These are phyloP conservation scores for Sphinx pinastri DNA, from an alignment of 2,888 invertebrate genomes.

Conservation along the genomic window DNA sequence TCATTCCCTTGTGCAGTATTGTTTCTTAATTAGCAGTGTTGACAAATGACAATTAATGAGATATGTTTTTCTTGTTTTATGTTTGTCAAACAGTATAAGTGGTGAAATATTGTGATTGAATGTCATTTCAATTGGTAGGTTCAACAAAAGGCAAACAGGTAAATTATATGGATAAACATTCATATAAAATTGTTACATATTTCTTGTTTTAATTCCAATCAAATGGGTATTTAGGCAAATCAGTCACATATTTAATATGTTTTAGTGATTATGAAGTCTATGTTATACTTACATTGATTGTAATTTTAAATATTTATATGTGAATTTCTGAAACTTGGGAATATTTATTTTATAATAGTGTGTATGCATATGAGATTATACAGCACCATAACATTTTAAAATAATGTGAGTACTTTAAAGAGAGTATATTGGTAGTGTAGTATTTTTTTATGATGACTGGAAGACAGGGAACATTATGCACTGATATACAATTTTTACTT, in stretches of 20 bases:
- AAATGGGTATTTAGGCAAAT: neutral
- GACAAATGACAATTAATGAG: neutral
- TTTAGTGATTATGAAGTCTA: neutral
- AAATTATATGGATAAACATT: neutral
- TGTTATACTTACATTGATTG: neutral
- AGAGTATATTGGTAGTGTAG: too few species aligned
- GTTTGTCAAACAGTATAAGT: neutral
- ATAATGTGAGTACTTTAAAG: too few species aligned
- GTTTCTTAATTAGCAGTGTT: neutral
- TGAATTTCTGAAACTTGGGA: too few species aligned
- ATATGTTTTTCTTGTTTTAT: neutral
- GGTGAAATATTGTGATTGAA: neutral
- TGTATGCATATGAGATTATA: too few species aligned
- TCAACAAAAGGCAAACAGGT: slow-evolving; percentile 1
- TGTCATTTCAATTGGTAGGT: neutral
- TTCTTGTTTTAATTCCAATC: neutral
- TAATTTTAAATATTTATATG: too few species aligned
- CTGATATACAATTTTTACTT: too few species aligned
- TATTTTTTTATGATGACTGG: too few species aligned
- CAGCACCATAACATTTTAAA: too few species aligned
- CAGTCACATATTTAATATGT: neutral
- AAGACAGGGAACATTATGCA: too few species aligned
- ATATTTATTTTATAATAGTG: too few species aligned
- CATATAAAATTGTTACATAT: neutral
- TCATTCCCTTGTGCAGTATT: neutral